phyloP scores from a whole-genome alignment of 2,888 invertebrate species.

The Bimastos eiseni region DNA sequence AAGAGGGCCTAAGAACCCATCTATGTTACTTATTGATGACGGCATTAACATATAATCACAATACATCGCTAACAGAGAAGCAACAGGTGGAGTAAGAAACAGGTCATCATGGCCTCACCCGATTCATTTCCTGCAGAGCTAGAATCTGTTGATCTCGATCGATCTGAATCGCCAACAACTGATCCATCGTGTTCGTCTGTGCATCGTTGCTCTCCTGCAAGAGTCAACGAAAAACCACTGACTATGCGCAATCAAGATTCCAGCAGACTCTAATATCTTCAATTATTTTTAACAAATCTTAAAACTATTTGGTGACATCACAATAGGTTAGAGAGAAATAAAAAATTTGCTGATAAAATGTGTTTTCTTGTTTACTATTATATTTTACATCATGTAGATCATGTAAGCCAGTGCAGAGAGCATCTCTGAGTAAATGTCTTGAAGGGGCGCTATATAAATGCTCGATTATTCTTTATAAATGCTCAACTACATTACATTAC shows the following conservation, averaged over 20 bases:
- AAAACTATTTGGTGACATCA: not conserved
- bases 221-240: not conserved
- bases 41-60: no score
- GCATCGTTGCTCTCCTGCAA: slow-evolving; percentile 53
- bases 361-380: no score
- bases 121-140: slow-evolving; percentile 54
- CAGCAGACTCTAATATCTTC: not conserved
- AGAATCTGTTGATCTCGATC: slow-evolving; percentile 56
- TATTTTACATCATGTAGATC: no score
- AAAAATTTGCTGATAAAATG: not conserved
- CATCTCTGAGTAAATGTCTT: no score
- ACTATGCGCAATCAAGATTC: not conserved
- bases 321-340: not conserved
- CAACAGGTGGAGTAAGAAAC: not conserved
- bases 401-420: no score
- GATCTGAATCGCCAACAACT: slow-evolving; percentile 52
- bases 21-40: no score
- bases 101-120: slow-evolving; percentile 44
- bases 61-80: no score
- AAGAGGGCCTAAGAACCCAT: no score
- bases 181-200: slow-evolving; percentile 48
- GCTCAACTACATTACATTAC: no score
- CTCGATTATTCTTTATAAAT: no score
- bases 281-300: not conserved
- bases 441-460: no score